Base-by-base conservation (phyloP, 2,888 invertebrate species). In the Dorcus parallelipipedus region DNA sequence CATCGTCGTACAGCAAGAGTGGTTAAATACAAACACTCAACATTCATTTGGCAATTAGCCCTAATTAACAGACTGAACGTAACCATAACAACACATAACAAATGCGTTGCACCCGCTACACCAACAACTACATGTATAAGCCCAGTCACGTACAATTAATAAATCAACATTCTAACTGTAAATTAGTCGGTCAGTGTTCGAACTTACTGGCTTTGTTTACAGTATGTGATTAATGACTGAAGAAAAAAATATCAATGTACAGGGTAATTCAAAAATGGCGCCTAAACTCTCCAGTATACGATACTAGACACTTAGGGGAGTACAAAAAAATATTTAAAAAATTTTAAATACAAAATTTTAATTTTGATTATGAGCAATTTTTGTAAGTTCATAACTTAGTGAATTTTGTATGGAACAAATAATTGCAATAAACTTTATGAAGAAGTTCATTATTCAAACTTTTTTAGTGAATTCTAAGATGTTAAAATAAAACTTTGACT, bases 61-160 rank as follows among this genome's bases (percentile, higher is more conserved):
- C 49, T 58, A 38, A 54, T 42, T 54, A 33, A 33, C 26, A 33
- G 3, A 53, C 58, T 38, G 58, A 53, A 48, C 47, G 48, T 33
- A 20, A 43, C 52, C 49, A 52, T 52, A 40, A 43, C 48, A 49
- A 33, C 38, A 52, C 49, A 53, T 53, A 39, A 53, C 43, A 53
- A 58, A 58, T 58, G 58, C 58, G 53, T 56, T 53, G 39, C 39
- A 41, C 41, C 49, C 47, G 52, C 60, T 58, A 60, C 60, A 60
- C 54, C 52, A 54, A 58, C 58, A 54, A 52, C 58, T 60, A 60
- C 60, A 48, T 51, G 42, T 60, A 60, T 14, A 60, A 58, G 54
- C 57, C 17, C 52, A 52, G 38, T 57, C 48, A 47, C 33, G 40
- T 52, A 57, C 56, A 56, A 33, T 10, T 55, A 38, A 49, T 50